phyloP scores from a whole-genome alignment of 2,888 invertebrate species.

The Trissolcus japonicus region DNA sequence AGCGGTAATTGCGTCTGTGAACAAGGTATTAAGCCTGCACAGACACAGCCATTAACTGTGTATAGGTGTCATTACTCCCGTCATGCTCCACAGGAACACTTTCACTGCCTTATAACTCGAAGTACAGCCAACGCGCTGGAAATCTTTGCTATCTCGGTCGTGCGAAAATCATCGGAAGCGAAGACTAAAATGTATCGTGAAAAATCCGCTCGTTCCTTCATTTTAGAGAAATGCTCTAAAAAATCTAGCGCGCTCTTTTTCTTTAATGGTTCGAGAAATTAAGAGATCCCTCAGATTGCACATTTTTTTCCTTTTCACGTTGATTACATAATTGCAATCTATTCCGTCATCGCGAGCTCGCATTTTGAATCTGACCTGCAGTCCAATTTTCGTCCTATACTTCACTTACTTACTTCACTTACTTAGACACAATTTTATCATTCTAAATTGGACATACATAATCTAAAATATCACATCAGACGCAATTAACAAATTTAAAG shows the following conservation, averaged over 20 bases:
- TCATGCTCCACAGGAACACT: slow-evolving; percentile 72
- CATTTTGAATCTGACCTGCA: slow-evolving; percentile 4
- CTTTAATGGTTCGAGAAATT: slow-evolving; percentile 31
- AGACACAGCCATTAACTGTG: slow-evolving; percentile 41
- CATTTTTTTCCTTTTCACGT: slow-evolving; percentile 6
- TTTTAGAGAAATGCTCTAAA: slow-evolving; percentile 29
- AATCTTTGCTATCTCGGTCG: slow-evolving; percentile 60
- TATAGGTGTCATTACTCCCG: slow-evolving; percentile 72
- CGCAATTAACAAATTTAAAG: too few species aligned
- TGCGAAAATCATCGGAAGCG: slow-evolving; percentile 59
- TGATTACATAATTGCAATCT: slow-evolving; percentile 14
- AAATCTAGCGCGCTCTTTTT: slow-evolving; percentile 29
- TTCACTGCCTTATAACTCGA: slow-evolving; percentile 72
- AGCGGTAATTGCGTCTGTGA: slow-evolving; percentile 56
- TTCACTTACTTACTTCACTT: too few species aligned
- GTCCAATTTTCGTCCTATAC: too few species aligned
- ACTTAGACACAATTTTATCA: not conserved
- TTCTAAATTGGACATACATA: not conserved
- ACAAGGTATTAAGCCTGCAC: slow-evolving; percentile 52
- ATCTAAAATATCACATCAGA: not conserved
- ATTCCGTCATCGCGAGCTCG: slow-evolving; percentile 5
- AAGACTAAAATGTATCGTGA: slow-evolving; percentile 46
- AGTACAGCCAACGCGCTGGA: slow-evolving; percentile 64
- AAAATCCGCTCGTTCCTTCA: slow-evolving; percentile 34
- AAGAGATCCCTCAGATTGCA: slow-evolving; percentile 19